Evolutionary conservation across 2,888 invertebrate genomes (phyloP).

Genomic region (Cremastinae sp.): DNA sequence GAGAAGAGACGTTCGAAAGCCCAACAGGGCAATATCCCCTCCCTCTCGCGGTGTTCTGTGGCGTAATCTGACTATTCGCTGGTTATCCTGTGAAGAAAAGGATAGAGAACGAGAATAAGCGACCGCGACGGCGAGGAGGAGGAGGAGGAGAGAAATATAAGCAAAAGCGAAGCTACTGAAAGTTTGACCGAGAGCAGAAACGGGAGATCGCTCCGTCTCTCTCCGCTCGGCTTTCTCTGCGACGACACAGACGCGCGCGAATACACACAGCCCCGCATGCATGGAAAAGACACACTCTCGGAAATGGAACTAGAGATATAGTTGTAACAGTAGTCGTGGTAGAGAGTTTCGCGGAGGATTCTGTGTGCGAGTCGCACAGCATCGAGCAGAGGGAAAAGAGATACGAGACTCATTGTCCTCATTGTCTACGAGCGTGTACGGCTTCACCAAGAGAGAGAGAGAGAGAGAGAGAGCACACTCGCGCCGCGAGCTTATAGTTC

Average conservation of each 20-base stretch:
- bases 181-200: conserved; percentile 2
- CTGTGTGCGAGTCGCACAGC: conserved; percentile 66
- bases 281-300: background rate
- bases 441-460: conserved; percentile 24
- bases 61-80: conserved; percentile 50
- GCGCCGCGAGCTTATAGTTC: conserved; percentile 70
- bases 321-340: conserved; percentile 4
- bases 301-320: background rate
- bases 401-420: conserved; percentile 74
- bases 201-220: conserved; percentile 45
- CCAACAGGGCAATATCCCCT: conserved; percentile 32
- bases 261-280: too few relatives aligned
- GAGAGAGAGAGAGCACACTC: too few relatives aligned
- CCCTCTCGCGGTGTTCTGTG: conserved; percentile 23
- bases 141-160: conserved; percentile 13
- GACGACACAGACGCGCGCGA: conserved; percentile 23
- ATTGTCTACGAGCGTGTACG: conserved; percentile 64
- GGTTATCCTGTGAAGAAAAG: conserved; percentile 13
- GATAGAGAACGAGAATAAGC: conserved; percentile 23
- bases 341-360: background rate
- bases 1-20: conserved; percentile 45
- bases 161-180: conserved; percentile 51
- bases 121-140: conserved; percentile 11
- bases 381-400: conserved; percentile 42
- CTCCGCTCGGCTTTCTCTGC: conserved; percentile 39